Conservation (phyloP, 2,888 invertebrate species). For the Melanophora roralis region DNA sequence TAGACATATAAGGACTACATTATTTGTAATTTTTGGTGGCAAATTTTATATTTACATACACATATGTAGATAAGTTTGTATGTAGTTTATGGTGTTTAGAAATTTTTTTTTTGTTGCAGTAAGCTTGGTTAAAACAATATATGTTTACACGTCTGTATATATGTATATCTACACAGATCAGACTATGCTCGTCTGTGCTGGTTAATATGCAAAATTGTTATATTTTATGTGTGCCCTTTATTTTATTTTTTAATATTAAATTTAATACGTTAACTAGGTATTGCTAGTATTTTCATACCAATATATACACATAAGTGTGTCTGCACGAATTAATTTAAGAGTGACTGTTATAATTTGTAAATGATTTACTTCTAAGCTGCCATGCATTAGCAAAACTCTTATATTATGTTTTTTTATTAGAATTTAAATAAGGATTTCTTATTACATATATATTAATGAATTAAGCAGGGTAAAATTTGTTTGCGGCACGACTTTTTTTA, state of each 20-base stretch:
- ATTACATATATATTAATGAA: background rate
- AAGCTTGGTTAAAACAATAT: constrained; percentile 19
- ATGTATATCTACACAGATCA: too few relatives aligned
- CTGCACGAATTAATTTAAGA: background rate
- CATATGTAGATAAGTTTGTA: background rate
- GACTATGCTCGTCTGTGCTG: background rate
- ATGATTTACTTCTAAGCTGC: constrained; percentile 23
- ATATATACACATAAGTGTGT: too few relatives aligned
- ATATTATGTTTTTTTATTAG: too few relatives aligned
- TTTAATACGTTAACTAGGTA: background rate
- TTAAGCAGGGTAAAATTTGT: too few relatives aligned
- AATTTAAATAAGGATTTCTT: background rate
- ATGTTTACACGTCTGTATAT: background rate
- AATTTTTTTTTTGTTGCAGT: constrained; percentile 6
- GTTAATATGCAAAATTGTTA: too few relatives aligned
- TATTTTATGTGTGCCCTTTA: constrained; percentile 3
- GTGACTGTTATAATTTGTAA: constrained; percentile 51
- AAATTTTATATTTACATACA: constrained; percentile 4
- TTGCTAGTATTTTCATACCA: background rate
- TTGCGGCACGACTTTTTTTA: too few relatives aligned
- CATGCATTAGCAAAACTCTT: too few relatives aligned
- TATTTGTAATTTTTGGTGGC: constrained; percentile 25
- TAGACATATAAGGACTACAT: constrained; percentile 15
- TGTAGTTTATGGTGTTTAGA: too few relatives aligned
- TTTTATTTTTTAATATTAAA: constrained; percentile 11